These are phyloP conservation scores for Nipponia nippon DNA, from an alignment of 2,113 vertebrate genomes.

Conservation along the genomic window DNA sequence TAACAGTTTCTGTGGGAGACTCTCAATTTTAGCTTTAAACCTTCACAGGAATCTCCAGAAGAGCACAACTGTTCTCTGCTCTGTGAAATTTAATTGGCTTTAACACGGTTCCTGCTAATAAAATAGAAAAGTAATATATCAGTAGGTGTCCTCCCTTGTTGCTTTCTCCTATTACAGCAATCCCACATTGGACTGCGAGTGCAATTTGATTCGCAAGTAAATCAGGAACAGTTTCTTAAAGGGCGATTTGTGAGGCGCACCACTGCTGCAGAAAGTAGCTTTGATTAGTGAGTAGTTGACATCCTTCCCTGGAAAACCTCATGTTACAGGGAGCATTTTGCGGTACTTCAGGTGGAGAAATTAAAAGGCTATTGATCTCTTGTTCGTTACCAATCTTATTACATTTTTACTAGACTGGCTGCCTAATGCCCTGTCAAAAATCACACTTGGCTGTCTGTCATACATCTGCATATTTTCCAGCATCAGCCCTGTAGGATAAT, in stretches of 20 bases:
- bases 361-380: slow-evolving; percentile 58
- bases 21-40: slow-evolving; percentile 48
- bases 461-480: neutral
- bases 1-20: slow-evolving; percentile 53
- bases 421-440: slow-evolving; percentile 30
- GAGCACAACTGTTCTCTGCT: slow-evolving; percentile 44
- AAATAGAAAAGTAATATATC: slow-evolving; percentile 57
- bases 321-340: neutral
- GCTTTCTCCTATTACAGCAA: slow-evolving; percentile 31
- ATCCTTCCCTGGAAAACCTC: neutral
- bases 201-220: slow-evolving; percentile 36
- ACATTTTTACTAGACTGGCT: slow-evolving; percentile 9
- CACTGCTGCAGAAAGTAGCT: slow-evolving; percentile 31
- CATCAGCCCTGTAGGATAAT: neutral
- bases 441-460: neutral
- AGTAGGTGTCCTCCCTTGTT: slow-evolving; percentile 54
- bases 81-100: slow-evolving; percentile 64
- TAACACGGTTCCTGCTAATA: slow-evolving; percentile 49
- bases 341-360: slow-evolving; percentile 42
- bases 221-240: slow-evolving; percentile 40
- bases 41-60: slow-evolving; percentile 55
- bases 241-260: neutral
- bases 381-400: slow-evolving; percentile 38
- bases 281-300: slow-evolving; percentile 45
- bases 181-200: neutral